phyloP scores from a whole-genome alignment of 2,113 vertebrate species.

The Eublepharis macularius region DNA sequence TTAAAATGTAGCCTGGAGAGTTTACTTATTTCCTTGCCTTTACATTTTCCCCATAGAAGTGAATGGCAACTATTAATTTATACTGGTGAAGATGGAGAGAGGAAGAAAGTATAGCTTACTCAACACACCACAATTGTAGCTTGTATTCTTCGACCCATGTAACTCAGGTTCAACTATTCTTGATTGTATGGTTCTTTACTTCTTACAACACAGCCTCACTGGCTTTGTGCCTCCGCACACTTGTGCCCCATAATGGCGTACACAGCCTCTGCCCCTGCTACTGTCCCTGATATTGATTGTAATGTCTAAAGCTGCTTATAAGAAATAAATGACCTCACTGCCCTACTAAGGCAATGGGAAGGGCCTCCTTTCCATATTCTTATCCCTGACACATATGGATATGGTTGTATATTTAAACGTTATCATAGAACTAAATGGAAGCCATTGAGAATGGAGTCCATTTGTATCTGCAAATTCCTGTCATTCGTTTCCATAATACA shows the following conservation, averaged over 20 bases:
- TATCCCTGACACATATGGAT: too few species aligned
- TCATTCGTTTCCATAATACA: too few species aligned
- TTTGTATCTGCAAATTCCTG: too few species aligned
- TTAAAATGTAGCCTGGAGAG: conserved; percentile 31
- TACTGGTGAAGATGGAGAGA: not conserved
- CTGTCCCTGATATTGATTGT: not conserved
- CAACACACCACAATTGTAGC: not conserved
- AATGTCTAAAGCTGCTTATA: not conserved
- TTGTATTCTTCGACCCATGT: not conserved
- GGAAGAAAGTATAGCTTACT: not conserved
- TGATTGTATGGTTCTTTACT: not conserved
- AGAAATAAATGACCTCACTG: too few species aligned
- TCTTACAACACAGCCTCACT: not conserved
- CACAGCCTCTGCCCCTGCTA: not conserved
- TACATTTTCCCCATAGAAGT: not conserved
- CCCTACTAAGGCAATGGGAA: too few species aligned
- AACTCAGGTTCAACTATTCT: not conserved
- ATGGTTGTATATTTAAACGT: not conserved
- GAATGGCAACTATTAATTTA: conserved; percentile 20
- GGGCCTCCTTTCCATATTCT: not conserved
- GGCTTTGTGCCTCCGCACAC: not conserved
- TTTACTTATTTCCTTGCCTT: conserved; percentile 11
- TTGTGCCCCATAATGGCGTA: not conserved
- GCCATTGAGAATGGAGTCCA: not conserved
- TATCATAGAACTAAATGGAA: not conserved